Base-by-base conservation (phyloP, 2,113 vertebrate genomes). In the Dromas ardeola region DNA sequence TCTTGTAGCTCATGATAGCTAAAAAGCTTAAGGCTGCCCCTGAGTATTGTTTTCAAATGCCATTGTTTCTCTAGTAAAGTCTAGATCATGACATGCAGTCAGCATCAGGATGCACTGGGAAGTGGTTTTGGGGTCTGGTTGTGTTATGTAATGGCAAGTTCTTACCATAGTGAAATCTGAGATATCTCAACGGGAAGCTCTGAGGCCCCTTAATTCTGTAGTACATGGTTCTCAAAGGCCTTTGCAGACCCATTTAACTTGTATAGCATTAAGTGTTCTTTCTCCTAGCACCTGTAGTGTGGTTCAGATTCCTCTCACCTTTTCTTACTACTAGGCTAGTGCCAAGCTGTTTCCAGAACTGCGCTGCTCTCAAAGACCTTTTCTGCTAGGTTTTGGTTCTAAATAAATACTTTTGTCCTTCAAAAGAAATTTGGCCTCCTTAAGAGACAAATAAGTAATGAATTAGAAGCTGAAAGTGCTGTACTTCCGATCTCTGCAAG, bases 111-210 rank as follows among this genome's bases (percentile, higher is more conserved):
- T 91, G 80, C 81, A 67, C 55, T 53, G 84, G 78, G 87, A 94
- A 82, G 77, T 63, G 73, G 55, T 92, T 22, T 10, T 86, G 80
- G 69, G 59, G 11, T 71, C 97, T 97, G 94, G 70, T 89, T 81
- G 6, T 86, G 66, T 89, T 96, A 20, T 81, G 87, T 65, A 66
- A 91, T 88, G 82, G 81, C 74, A 89, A 90, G 80, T 80, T 96
- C 80, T 86, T 90, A 59, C 6, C 3, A 67, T 4, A 65, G 53
- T 97, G 95, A 97, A 97, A 98, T 94, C 38, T 56, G 94, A 98
- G 91, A 86, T 43, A 86, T 43, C 95, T 95, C 96, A 67, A 15
- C 1, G 58, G 93, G 77, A 95, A 96, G 38, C 2, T 3, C 65
- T 88, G 88, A 87, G 96, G 84, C 92, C 89, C 59, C 66, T 92